Evolutionary conservation across 2,113 vertebrate species (phyloP), one percentile per base, ranked within the genome.

Genomic region (Seriola aureovittata): DNA sequence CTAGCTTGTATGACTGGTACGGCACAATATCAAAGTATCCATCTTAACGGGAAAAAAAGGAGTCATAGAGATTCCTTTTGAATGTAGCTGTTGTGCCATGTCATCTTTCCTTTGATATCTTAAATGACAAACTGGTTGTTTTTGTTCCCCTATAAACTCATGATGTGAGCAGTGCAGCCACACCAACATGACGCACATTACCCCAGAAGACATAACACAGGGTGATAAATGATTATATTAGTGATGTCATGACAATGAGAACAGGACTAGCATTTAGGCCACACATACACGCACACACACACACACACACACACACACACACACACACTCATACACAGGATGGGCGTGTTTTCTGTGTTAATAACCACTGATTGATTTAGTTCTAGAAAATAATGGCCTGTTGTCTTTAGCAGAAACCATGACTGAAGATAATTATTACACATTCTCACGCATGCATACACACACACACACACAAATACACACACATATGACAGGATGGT

Each of bases 351-450:
- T 75, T 77, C 73, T 23, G 16, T 71, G 44, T 70, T 87, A 78
- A 87, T 85, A 29, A 78, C 40, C 66, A 58, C 29, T 83, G 82
- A 88, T 75, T 69, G 36, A 81, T 68, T 87, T 82, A 81, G 83
- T 77, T 71, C 79, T 34, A 55, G 71, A 74, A 52, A 69, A 69
- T 84, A 69, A 36, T 57, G 44, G 64, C 14, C 75, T 82, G 72
- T 17, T 40, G 55, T 46, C 32, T 75, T 58, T 57, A 13, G 71
- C 38, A 52, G 44, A 77, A 62, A 29, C 17, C 19, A 54, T 40
- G 58, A 66, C 68, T 60, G 58, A 54, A 60, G 75, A 80, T 80
- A 46, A 84, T 80, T 25, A 83, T 52, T 40, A 44, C 63, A 52
- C 29, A 55, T 38, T 17, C 4, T 5, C 52, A 42, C 23, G 21